These are phyloP conservation scores for Paragorgia papillata DNA, from an alignment of 92 coral and sea anemone genomes.

Conservation along the genomic window DNA sequence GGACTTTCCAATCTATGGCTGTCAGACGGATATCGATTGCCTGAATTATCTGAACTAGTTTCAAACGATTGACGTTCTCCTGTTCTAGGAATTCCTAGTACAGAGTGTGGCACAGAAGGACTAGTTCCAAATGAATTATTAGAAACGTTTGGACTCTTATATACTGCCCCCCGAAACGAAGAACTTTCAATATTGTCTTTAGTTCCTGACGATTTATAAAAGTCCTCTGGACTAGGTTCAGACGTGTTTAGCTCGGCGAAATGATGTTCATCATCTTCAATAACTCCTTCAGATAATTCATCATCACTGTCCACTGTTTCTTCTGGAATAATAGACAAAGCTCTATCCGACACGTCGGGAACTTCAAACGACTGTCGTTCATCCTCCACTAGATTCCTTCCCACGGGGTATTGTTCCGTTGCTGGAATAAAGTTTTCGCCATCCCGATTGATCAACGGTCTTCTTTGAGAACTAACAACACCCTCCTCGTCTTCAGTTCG, in stretches of 20 bases:
- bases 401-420: no score
- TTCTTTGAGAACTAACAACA: no score
- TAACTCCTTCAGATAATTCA: constrained; percentile 18
- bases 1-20: background rate
- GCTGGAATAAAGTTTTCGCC: no score
- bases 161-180: background rate
- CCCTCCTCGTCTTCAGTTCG: no score
- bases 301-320: constrained; percentile 14
- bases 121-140: background rate
- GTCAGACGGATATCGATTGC: background rate
- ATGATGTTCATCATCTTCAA: constrained; percentile 4
- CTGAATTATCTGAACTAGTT: background rate
- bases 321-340: constrained; percentile 35
- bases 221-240: background rate
- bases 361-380: background rate
- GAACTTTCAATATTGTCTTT: background rate
- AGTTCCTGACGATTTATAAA: background rate
- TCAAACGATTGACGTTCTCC: constrained; percentile 1
- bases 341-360: background rate
- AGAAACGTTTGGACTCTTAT: background rate
- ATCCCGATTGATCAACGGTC: no score
- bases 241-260: background rate
- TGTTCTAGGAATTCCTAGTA: background rate
- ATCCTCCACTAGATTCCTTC: no score
- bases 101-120: background rate